Evolutionary conservation across 2,888 invertebrate species (phyloP).

Genomic region (Rhamnusium bicolor): DNA sequence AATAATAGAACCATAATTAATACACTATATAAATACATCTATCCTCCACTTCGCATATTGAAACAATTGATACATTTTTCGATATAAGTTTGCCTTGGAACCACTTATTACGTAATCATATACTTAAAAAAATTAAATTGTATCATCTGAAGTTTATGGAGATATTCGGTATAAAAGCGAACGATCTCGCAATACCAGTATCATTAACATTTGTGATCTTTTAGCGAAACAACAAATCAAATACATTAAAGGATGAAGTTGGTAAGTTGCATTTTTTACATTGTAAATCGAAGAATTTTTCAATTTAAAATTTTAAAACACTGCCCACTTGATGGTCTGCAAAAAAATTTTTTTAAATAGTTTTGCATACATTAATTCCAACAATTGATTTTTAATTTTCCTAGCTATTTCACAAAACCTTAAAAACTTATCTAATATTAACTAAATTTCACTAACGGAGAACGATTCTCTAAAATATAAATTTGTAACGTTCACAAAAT

Average conservation of each 20-base stretch:
- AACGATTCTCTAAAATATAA: no score
- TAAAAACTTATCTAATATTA: no score
- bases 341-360: not conserved
- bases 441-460: no score
- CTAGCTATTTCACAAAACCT: no score
- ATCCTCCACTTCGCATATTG: not conserved
- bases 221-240: not conserved
- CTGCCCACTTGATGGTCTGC: no score
- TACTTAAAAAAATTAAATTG: not conserved
- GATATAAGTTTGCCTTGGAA: not conserved
- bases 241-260: not conserved
- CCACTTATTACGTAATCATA: not conserved
- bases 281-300: not conserved
- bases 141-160: constrained; percentile 6
- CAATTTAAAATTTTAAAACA: no score
- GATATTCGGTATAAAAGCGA: not conserved
- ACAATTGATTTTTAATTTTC: no score
- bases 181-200: not conserved
- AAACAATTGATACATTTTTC: constrained; percentile 1
- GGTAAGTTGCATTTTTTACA: not conserved
- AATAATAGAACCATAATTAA: not conserved
- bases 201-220: constrained; percentile 3
- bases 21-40: not conserved
- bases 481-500: no score
- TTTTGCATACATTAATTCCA: not conserved